A percentile compares a stretch with the other conserved stretches of the same genome.
Evolutionary conservation across 2,113 vertebrate species (phyloP).

Genomic region (Zosterops lateralis): DNA sequence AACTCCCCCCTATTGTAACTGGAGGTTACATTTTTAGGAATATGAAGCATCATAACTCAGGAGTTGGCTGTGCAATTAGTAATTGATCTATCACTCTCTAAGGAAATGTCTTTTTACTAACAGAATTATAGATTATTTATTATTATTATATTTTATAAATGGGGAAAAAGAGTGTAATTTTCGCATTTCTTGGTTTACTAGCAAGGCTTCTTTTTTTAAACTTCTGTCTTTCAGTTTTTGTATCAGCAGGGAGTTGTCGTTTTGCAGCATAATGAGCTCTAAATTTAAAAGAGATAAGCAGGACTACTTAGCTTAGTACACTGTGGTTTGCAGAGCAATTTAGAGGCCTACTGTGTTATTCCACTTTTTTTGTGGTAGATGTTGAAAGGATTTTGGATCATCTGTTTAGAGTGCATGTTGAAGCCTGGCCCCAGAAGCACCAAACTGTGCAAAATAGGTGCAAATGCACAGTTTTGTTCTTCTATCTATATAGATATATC

Average conservation of each 20-base stretch:
- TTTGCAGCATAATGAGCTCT: neutral
- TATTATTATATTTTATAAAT: neutral
- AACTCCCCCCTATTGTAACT: neutral
- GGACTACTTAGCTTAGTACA: neutral
- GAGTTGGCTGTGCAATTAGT: conserved; percentile 66
- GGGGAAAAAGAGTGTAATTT: neutral
- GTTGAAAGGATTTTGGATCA: neutral
- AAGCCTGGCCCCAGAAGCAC: neutral
- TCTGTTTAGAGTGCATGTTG: neutral
- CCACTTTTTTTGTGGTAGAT: neutral
- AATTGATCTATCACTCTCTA: conserved; percentile 60
- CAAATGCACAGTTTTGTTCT: neutral
- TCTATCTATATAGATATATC: too few relatives aligned
- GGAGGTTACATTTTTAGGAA: conserved; percentile 20
- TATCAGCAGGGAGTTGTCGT: conserved; percentile 16
- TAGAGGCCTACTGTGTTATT: neutral
- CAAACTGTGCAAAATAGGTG: neutral
- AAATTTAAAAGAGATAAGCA: conserved; percentile 10
- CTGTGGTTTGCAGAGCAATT: neutral
- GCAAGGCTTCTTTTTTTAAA: neutral
- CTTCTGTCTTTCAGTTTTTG: neutral
- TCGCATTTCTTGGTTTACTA: neutral
- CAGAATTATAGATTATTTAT: neutral
- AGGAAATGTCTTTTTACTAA: conserved; percentile 48
- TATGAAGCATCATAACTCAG: conserved; percentile 33